These are phyloP conservation scores for Crotalus helleri DNA, from an alignment of 2,113 vertebrate genomes.

Conservation along the genomic window DNA sequence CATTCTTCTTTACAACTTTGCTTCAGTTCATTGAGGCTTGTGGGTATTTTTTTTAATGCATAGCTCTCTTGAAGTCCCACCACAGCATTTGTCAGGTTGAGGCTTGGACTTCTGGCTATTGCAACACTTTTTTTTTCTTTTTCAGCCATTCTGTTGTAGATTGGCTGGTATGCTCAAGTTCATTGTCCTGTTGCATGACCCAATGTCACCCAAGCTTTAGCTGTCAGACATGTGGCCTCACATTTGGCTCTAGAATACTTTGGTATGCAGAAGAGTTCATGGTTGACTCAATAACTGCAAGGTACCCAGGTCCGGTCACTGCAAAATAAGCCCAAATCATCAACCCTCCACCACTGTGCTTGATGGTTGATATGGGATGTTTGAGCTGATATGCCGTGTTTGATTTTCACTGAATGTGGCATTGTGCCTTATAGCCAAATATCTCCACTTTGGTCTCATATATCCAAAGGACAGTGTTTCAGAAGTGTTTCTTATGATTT, in stretches of 20 bases:
- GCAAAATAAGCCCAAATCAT: background rate
- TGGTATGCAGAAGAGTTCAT: background rate
- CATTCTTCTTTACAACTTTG: background rate
- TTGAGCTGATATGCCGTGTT: background rate
- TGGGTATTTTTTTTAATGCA: background rate
- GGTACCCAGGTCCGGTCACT: background rate
- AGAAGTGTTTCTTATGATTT: background rate
- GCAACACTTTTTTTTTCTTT: background rate
- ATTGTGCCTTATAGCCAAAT: background rate
- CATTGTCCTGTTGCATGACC: background rate
- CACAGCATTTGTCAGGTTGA: background rate
- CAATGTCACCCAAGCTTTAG: background rate
- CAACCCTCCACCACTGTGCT: background rate
- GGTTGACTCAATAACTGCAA: background rate
- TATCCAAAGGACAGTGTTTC: background rate
- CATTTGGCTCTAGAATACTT: background rate
- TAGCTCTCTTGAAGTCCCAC: background rate
- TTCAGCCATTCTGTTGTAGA: background rate
- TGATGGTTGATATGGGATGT: background rate
- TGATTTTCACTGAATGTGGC: background rate
- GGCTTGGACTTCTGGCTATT: background rate
- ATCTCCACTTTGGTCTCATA: background rate
- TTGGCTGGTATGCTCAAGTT: background rate
- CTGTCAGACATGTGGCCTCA: background rate
- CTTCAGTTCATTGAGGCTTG: background rate